Conservation (phyloP, 2,113 vertebrate species). For the Brachyhypopomus gauderio region DNA sequence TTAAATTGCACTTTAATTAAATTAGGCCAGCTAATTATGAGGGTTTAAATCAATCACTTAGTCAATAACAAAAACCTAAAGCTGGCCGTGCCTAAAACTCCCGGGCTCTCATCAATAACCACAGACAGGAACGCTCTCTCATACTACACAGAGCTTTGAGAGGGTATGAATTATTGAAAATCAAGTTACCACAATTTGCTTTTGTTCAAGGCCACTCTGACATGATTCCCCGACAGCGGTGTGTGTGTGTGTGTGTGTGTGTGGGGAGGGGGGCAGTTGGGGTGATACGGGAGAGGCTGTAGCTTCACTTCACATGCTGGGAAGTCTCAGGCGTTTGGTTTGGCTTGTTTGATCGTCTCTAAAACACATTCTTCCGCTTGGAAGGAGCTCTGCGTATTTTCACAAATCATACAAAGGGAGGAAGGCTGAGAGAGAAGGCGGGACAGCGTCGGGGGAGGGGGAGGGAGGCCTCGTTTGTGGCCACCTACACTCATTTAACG, state of each 20-base stretch:
- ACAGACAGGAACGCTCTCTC: conserved; percentile 63
- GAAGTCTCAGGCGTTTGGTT: conserved; percentile 6
- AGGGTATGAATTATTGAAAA: conserved; percentile 69
- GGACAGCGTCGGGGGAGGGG: no score
- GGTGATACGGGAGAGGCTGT: background rate
- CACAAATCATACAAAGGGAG: background rate
- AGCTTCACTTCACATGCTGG: background rate
- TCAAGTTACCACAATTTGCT: conserved; percentile 71
- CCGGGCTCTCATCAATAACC: conserved; percentile 75
- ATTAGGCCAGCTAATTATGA: conserved; percentile 82
- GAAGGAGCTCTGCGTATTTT: background rate
- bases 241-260: conserved; percentile 1
- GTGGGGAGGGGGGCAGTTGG: conserved; percentile 30
- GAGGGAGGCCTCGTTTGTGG: no score
- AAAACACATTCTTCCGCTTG: background rate
- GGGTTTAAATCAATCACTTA: conserved; percentile 80
- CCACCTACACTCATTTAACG: background rate
- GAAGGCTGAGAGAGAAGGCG: no score
- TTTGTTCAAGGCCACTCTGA: conserved; percentile 62
- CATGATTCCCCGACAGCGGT: conserved; percentile 50
- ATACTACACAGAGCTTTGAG: conserved; percentile 68
- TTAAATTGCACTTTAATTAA: conserved; percentile 83
- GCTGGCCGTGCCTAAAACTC: conserved; percentile 65
- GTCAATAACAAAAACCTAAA: conserved; percentile 76
- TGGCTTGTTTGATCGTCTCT: conserved; percentile 8